phyloP scores from a whole-genome alignment of 2,888 invertebrate species.

The Junonia oenone region DNA sequence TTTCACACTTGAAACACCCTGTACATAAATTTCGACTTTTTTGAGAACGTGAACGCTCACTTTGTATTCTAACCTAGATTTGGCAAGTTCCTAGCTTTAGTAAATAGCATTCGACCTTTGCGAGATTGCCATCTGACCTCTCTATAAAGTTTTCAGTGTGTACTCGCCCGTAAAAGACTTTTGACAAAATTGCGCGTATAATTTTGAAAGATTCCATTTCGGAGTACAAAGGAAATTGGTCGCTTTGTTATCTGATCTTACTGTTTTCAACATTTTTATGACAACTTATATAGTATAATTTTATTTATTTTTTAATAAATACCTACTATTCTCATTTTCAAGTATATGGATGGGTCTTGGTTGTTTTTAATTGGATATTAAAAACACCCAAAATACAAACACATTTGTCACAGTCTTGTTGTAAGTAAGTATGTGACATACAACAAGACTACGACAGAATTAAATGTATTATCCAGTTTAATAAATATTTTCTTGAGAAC shows the following conservation, averaged over 20 bases:
- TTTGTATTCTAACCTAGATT: constrained; percentile 28
- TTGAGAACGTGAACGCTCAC: constrained; percentile 7
- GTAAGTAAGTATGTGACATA: too few relatives aligned
- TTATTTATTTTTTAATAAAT: too few relatives aligned
- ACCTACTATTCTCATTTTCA: too few relatives aligned
- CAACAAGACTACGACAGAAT: too few relatives aligned
- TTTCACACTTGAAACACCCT: constrained; percentile 2
- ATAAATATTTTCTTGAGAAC: too few relatives aligned
- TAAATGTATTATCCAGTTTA: too few relatives aligned
- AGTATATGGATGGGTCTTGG: too few relatives aligned
- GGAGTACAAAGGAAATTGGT: neutral
- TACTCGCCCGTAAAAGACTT: neutral
- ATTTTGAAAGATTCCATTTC: neutral
- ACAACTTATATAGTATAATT: too few relatives aligned
- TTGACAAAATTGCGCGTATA: constrained; percentile 3
- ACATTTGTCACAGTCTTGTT: too few relatives aligned
- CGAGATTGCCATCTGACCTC: constrained; percentile 24
- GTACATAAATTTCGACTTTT: constrained; percentile 2
- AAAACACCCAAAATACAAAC: too few relatives aligned
- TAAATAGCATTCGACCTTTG: constrained; percentile 25
- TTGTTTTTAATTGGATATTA: too few relatives aligned
- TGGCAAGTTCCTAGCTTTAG: constrained; percentile 19
- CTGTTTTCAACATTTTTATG: too few relatives aligned
- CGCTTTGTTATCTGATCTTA: neutral
- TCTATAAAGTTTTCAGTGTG: constrained; percentile 18